Conservation (phyloP, 2,113 vertebrate species). For the Malurus alboscapulatus region DNA sequence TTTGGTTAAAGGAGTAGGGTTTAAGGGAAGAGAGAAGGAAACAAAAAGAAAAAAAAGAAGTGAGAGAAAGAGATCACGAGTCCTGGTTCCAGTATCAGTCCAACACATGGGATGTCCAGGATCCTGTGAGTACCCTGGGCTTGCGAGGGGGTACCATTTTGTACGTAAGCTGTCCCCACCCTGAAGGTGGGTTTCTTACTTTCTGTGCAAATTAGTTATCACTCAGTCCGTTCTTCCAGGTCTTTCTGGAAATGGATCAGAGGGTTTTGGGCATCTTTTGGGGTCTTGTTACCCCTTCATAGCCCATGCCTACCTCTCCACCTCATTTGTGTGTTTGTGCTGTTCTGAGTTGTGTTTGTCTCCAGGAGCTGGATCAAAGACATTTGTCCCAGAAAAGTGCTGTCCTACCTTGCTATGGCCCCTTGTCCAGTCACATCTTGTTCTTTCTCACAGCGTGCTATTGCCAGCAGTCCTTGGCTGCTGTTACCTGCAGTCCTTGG, state of each 20-base stretch:
- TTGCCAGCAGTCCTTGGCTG: background rate
- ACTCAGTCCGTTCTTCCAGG: background rate
- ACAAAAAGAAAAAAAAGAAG: too few relatives aligned
- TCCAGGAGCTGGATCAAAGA: background rate
- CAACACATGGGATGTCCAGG: background rate
- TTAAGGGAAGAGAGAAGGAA: background rate
- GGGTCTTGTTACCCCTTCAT: accelerated
- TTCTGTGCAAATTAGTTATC: background rate
- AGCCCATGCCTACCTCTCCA: background rate
- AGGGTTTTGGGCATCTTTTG: accelerated
- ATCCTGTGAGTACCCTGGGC: background rate
- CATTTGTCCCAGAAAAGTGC: background rate
- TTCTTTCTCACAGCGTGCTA: background rate
- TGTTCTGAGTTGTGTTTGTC: background rate
- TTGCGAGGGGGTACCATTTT: background rate
- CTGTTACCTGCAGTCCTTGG: background rate
- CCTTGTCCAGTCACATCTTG: background rate
- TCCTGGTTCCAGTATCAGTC: background rate
- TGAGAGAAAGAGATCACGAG: background rate
- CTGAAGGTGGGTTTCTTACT: background rate
- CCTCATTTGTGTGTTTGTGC: background rate
- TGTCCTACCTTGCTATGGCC: accelerated
- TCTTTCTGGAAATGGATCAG: background rate
- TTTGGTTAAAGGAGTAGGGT: background rate
- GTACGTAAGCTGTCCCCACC: background rate